Evolutionary conservation across 2,113 vertebrate species (phyloP).

Genomic region (Balaeniceps rex): DNA sequence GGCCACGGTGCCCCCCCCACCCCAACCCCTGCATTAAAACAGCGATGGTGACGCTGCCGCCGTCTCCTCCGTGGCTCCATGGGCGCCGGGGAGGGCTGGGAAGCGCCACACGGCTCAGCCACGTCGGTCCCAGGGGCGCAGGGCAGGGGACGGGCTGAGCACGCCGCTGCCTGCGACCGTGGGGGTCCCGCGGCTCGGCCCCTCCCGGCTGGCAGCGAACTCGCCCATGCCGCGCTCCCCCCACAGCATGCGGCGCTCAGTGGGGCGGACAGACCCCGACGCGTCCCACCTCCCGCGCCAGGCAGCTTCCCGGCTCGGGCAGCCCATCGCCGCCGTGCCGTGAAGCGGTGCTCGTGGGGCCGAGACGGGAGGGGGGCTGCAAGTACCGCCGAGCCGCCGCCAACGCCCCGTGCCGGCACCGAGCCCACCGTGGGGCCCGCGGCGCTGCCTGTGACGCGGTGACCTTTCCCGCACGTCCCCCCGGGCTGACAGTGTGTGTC

Average conservation of each 20-base stretch:
- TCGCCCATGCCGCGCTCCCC: neutral
- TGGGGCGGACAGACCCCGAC: fast-evolving
- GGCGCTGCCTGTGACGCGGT: neutral
- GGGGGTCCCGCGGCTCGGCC: neutral
- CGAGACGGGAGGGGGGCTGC: neutral
- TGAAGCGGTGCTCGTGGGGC: neutral
- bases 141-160: neutral
- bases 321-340: neutral
- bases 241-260: fast-evolving
- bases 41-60: neutral
- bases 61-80: neutral
- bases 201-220: neutral
- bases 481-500: neutral
- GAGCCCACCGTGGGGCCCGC: neutral
- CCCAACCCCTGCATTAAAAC: neutral
- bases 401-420: neutral
- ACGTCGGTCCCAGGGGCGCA: neutral
- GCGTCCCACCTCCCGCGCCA: neutral
- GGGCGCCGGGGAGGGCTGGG: neutral
- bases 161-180: neutral
- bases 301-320: neutral
- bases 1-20: no score
- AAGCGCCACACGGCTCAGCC: fast-evolving
- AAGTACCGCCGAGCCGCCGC: neutral
- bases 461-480: neutral